These are phyloP conservation scores for Agrochola lychnidis DNA, from an alignment of 2,888 invertebrate genomes.

Conservation along the genomic window DNA sequence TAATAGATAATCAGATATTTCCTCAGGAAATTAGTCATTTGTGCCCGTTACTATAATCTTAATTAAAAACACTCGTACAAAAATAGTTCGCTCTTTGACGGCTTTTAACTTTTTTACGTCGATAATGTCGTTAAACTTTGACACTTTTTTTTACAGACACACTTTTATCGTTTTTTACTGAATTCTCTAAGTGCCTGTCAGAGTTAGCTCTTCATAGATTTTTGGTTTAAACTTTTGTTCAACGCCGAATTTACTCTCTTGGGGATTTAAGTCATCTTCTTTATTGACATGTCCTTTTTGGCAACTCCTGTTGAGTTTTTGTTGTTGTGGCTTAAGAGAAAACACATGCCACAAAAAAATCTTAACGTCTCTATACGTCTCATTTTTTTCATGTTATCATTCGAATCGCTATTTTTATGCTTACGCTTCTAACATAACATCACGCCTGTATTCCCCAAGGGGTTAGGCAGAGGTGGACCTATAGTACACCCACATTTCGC, in stretches of 20 bases:
- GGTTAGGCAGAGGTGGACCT: no score
- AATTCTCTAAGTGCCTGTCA: conserved; percentile 80
- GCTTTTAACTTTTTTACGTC: conserved; percentile 76
- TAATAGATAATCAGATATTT: conserved; percentile 80
- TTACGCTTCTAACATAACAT: neutral
- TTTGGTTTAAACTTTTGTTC: conserved; percentile 48
- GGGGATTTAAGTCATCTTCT: conserved; percentile 54
- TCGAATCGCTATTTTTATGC: neutral
- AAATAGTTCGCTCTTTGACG: conserved; percentile 71
- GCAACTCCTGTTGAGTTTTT: conserved; percentile 53
- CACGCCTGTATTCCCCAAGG: no score
- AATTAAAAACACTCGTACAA: conserved; percentile 83
- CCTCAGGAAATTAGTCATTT: conserved; percentile 87
- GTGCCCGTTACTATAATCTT: conserved; percentile 78
- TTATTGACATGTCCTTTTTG: conserved; percentile 62
- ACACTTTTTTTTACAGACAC: conserved; percentile 85
- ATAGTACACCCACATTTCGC: no score
- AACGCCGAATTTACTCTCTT: conserved; percentile 54
- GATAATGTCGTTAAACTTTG: conserved; percentile 83
- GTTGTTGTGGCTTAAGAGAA: conserved; percentile 23
- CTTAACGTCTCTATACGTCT: no score
- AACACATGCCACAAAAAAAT: conserved; percentile 15
- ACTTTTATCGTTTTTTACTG: conserved; percentile 72
- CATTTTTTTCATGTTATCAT: neutral
- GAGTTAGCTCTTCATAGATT: conserved; percentile 63